Base-by-base conservation (phyloP, 2,888 invertebrate species). In the Tridacna gigas region DNA sequence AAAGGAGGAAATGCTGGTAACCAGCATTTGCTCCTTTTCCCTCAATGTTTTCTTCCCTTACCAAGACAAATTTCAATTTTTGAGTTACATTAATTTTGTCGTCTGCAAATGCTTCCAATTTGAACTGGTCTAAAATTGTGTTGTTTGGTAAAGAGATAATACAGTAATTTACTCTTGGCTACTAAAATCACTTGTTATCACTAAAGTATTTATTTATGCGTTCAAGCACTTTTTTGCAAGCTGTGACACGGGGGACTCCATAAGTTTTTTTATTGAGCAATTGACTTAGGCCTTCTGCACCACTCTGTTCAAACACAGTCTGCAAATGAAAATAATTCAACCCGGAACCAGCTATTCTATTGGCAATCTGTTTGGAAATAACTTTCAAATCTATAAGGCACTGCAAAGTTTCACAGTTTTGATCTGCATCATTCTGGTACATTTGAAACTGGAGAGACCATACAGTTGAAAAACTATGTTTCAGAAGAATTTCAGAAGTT, bases 311-410 rank as follows among this genome's bases (percentile, higher is more conserved):
- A 28, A 15, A 60, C 0, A 71, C 79, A 45, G 60, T 20, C 18
- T 20, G 15, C 22, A 79, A 67, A 22, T 79, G 74, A 9, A 22
- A 28, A 20, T 25, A 74, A 7, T n/a, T 22, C 7, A 79, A 60
- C 7, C 79, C 79, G 37, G 73, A 73, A 15, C 60, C 22, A 15
- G 66, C 79, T 51, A 79, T 74, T 79, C 65, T 79, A 20, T 74
- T 63, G 0, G 65, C 20, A 60, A 56, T 79, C 37, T 45, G 20
- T 74, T 37, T 74, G 13, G 79, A 79, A 0, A 74, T 0, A 45
- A 79, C 60, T 25, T 79, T 74, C 11, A 45, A 67, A n/a, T 60
- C n/a, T 22, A 11, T 60, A 20, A 80, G 63, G 13, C 3, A 7
- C 12, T 77, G 26, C 15, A 80, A 25, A 22, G 77, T 80, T 65